Conservation (phyloP, 2,888 invertebrate species). For the Apoda limacodes region DNA sequence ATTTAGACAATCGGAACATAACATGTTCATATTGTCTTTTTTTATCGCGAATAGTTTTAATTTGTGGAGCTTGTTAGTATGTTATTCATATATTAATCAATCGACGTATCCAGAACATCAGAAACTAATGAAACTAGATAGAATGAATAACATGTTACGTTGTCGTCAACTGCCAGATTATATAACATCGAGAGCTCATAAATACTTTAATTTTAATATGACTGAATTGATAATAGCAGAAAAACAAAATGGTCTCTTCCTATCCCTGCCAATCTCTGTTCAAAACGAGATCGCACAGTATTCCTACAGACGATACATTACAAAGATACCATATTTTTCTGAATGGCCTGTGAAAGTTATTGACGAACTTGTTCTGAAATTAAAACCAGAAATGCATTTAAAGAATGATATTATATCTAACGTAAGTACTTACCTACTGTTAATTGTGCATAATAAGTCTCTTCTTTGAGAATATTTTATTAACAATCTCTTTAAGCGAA, state of each 20-base stretch:
- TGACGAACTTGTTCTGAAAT: slow-evolving; percentile 17
- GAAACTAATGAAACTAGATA: slow-evolving; percentile 8
- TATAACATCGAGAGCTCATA: slow-evolving; percentile 18
- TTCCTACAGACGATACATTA: slow-evolving; percentile 17
- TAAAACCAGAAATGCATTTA: slow-evolving; percentile 24
- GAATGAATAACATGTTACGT: slow-evolving; percentile 16
- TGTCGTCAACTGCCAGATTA: slow-evolving; percentile 23
- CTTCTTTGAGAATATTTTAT: too few relatives aligned
- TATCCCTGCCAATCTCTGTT: slow-evolving; percentile 20
- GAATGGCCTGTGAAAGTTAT: slow-evolving; percentile 26
- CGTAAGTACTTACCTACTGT: slow-evolving; percentile 20
- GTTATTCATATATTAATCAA: slow-evolving; percentile 21
- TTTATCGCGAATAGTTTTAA: slow-evolving; percentile 24
- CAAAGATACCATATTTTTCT: slow-evolving; percentile 24
- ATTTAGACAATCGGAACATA: too few relatives aligned
- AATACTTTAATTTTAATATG: slow-evolving; percentile 22
- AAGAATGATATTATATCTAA: slow-evolving; percentile 22
- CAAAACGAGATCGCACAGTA: slow-evolving; percentile 21
- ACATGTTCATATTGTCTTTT: slow-evolving; percentile 23
- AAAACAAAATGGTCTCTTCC: slow-evolving; percentile 19
- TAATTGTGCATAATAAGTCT: not conserved
- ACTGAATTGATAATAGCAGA: slow-evolving; percentile 17
- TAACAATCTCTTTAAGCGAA: too few relatives aligned
- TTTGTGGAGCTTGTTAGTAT: slow-evolving; percentile 26
- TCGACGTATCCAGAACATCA: slow-evolving; percentile 18